A percentile compares a stretch with the other conserved stretches of the same genome.
phyloP scores from a whole-genome alignment of 2,888 invertebrate species.

The Barypeithes pellucidus region DNA sequence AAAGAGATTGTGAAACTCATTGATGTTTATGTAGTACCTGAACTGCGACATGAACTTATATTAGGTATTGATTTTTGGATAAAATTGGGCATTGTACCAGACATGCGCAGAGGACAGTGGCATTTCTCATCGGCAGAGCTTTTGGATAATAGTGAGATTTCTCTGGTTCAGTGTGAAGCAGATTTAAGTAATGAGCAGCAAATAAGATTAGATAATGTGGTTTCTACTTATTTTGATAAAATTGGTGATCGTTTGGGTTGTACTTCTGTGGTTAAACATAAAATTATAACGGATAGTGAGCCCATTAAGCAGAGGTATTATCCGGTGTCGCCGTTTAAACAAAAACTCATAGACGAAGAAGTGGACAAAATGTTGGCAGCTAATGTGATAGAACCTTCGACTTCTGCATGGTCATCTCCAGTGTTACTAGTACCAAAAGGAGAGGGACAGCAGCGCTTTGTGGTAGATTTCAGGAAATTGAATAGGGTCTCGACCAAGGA shows the following conservation, averaged over 20 bases:
- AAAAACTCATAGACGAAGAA: slow-evolving; percentile 53
- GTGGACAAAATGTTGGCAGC: slow-evolving; percentile 61
- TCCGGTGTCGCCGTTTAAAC: slow-evolving; percentile 28
- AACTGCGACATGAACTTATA: neutral
- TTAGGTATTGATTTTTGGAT: slow-evolving; percentile 20
- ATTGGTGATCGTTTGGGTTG: slow-evolving; percentile 36
- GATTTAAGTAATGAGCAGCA: slow-evolving; percentile 11
- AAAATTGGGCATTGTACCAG: slow-evolving; percentile 13
- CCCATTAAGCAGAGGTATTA: slow-evolving; percentile 49
- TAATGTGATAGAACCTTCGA: slow-evolving; percentile 57
- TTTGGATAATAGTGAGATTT: neutral
- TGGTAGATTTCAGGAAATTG: slow-evolving; percentile 60
- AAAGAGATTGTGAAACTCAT: neutral
- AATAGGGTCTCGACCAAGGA: slow-evolving; percentile 60
- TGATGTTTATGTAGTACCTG: slow-evolving; percentile 14
- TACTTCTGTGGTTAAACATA: slow-evolving; percentile 25
- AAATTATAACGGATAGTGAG: neutral
- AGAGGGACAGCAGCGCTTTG: slow-evolving; percentile 58
- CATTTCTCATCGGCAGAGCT: slow-evolving; percentile 4
- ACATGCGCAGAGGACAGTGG: slow-evolving; percentile 5
- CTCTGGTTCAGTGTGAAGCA: neutral
- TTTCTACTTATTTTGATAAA: neutral
- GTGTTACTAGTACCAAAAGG: slow-evolving; percentile 57
- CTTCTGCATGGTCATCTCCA: slow-evolving; percentile 58
- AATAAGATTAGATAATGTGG: slow-evolving; percentile 7